A percentile compares a stretch with the other conserved stretches of the same genome.
Evolutionary conservation across 2,797 vertebrate genomes (phyloP).

Genomic region (Champsocephalus gunnari): DNA sequence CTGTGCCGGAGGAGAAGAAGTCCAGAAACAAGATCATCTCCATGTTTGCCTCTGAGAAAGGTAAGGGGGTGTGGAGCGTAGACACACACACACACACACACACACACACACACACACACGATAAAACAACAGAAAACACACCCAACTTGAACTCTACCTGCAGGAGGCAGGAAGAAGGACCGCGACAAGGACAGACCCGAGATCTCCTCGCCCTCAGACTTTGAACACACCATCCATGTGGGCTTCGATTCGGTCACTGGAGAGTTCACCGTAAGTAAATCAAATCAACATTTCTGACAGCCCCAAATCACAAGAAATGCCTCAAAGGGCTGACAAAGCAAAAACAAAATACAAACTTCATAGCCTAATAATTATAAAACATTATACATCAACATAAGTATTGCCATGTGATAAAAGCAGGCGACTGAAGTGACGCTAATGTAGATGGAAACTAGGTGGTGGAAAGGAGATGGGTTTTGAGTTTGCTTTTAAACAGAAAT

Average conservation of each 20-base stretch:
- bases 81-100: not conserved
- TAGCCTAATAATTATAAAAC: too few relatives aligned
- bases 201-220: slow-evolving; percentile 97
- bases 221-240: slow-evolving; percentile 99
- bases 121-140: not conserved
- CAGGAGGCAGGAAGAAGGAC: slow-evolving; percentile 94
- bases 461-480: too few relatives aligned
- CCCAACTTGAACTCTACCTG: slow-evolving; percentile 38
- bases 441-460: too few relatives aligned
- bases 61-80: slow-evolving; percentile 25
- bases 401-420: too few relatives aligned
- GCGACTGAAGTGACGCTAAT: too few relatives aligned
- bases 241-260: slow-evolving; percentile 98
- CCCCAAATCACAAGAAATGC: too few relatives aligned
- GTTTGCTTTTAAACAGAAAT: too few relatives aligned
- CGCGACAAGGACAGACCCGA: slow-evolving; percentile 97
- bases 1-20: slow-evolving; percentile 95
- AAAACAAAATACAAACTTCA: too few relatives aligned
- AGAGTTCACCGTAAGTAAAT: slow-evolving; percentile 94
- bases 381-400: too few relatives aligned
- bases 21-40: slow-evolving; percentile 96
- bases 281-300: too few relatives aligned
- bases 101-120: too few relatives aligned
- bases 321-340: too few relatives aligned
- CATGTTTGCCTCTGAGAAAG: slow-evolving; percentile 94